A percentile compares a stretch with the other conserved stretches of the same genome.
Evolutionary conservation across 2,113 vertebrate genomes (phyloP).

Genomic region (Lathamus discolor): DNA sequence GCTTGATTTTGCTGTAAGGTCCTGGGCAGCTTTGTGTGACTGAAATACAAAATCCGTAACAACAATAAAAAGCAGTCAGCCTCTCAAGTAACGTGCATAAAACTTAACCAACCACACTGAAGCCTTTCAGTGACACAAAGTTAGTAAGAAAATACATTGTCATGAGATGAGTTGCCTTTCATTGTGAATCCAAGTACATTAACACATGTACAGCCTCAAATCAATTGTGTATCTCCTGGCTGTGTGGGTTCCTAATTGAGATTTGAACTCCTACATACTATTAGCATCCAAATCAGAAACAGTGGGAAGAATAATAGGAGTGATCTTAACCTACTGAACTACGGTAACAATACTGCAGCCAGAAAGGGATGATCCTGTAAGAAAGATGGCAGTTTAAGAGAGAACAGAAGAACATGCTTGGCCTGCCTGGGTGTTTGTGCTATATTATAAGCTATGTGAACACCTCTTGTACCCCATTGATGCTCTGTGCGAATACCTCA

Average conservation of each 20-base stretch:
- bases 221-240: not conserved
- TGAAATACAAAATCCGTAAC: constrained; percentile 8
- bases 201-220: not conserved
- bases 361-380: not conserved
- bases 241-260: constrained; percentile 29
- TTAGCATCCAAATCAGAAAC: constrained; percentile 39
- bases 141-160: not conserved
- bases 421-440: not conserved
- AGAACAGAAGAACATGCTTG: not conserved
- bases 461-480: not conserved
- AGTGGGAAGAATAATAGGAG: constrained; percentile 11
- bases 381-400: not conserved
- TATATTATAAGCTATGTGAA: not conserved
- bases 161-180: not conserved
- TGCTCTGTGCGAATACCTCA: not conserved
- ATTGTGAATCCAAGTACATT: not conserved
- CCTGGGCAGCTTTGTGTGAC: not conserved
- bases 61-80: not conserved
- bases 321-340: constrained; percentile 10
- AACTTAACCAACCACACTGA: not conserved
- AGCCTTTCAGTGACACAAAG: constrained; percentile 11
- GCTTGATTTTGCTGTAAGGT: not conserved
- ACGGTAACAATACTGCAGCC: not conserved
- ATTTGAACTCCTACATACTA: constrained; percentile 1
- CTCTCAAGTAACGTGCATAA: not conserved